Conservation (phyloP, 2,888 invertebrate genomes). For the Ectemnius lituratus region DNA sequence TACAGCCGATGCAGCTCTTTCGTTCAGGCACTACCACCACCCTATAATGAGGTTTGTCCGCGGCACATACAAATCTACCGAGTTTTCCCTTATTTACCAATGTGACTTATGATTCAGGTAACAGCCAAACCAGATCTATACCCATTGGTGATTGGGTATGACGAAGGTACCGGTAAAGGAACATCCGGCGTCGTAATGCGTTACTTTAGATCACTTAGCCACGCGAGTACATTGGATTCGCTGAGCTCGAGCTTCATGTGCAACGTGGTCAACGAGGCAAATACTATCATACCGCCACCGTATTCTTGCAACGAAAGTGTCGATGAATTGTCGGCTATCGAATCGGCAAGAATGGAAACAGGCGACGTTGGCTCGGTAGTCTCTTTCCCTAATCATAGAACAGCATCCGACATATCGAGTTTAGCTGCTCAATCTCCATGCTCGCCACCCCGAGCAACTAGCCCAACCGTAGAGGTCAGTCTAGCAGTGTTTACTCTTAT, state of each 20-base stretch:
- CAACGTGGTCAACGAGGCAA: slow-evolving; percentile 91
- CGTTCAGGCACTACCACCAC: slow-evolving; percentile 86
- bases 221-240: slow-evolving; percentile 91
- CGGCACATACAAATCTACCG: background rate
- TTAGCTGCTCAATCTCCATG: slow-evolving; percentile 84
- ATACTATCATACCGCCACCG: slow-evolving; percentile 90
- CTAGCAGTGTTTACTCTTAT: no score
- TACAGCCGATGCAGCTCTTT: slow-evolving; percentile 91
- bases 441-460: slow-evolving; percentile 90
- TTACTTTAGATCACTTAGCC: slow-evolving; percentile 89
- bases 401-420: slow-evolving; percentile 85
- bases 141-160: slow-evolving; percentile 89
- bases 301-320: slow-evolving; percentile 89
- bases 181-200: slow-evolving; percentile 91
- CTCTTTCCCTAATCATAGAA: slow-evolving; percentile 79
- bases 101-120: slow-evolving; percentile 80
- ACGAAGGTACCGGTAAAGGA: slow-evolving; percentile 83
- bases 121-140: slow-evolving; percentile 92
- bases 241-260: slow-evolving; percentile 92
- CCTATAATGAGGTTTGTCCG: slow-evolving; percentile 87
- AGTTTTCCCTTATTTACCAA: no score
- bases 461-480: slow-evolving; percentile 85
- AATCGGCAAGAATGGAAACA: slow-evolving; percentile 70
- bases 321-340: slow-evolving; percentile 79
- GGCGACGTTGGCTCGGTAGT: slow-evolving; percentile 71